A percentile compares a stretch with the other conserved stretches of the same genome.
Conservation (phyloP, 35 echinoderm and acorn worm genomes). For the Heliocidaris tuberculata region DNA sequence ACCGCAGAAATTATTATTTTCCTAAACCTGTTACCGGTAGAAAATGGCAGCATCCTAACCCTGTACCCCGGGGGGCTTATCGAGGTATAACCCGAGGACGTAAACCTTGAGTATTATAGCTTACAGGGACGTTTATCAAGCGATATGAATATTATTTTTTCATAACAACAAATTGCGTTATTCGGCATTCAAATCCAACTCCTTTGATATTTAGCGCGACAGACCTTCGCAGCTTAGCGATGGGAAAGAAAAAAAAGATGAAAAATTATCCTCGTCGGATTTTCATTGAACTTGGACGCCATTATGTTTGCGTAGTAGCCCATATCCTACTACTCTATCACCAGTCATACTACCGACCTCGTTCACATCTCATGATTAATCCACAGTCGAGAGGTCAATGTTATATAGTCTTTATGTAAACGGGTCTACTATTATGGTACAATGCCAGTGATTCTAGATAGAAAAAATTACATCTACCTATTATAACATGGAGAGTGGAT, state of each 20-base stretch:
- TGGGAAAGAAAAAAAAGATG: neutral
- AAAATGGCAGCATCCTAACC: neutral
- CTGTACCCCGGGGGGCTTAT: neutral
- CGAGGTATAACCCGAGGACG: neutral
- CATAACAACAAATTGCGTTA: slow-evolving; percentile 30
- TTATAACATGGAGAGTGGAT: too few species aligned
- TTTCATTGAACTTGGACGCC: slow-evolving; percentile 25
- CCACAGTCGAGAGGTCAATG: neutral
- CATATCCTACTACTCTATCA: neutral
- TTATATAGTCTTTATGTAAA: too few species aligned
- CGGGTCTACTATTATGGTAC: too few species aligned
- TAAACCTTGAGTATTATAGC: neutral
- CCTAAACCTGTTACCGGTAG: neutral
- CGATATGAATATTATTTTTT: neutral
- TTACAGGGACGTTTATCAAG: neutral
- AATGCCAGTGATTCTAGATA: too few species aligned
- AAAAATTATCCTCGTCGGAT: neutral
- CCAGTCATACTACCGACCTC: neutral
- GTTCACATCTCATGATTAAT: neutral
- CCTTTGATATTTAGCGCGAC: neutral
- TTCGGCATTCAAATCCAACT: slow-evolving; percentile 21
- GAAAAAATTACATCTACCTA: too few species aligned
- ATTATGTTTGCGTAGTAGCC: slow-evolving; percentile 43
- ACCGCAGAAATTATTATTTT: neutral
- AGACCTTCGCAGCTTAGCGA: neutral